These are phyloP conservation scores for Apis laboriosa DNA, from an alignment of 1,140 invertebrate genomes.

Conservation along the genomic window DNA sequence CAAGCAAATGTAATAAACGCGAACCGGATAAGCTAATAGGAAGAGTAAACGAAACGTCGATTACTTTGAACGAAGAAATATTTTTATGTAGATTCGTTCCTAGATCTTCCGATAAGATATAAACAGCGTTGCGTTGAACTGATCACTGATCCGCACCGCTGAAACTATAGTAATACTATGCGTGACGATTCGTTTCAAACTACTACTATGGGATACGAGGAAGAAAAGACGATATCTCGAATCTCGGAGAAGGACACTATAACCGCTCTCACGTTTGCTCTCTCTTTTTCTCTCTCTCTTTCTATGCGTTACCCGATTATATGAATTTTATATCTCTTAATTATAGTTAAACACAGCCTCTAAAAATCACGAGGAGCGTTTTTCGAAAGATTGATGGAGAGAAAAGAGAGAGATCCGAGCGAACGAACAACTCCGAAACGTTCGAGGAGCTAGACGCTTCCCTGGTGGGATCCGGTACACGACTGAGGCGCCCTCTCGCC, in stretches of 20 bases:
- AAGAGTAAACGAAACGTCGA: background rate
- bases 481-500: slow-evolving; percentile 77
- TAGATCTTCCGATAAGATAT: background rate
- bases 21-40: background rate
- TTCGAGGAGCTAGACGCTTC: slow-evolving; percentile 73
- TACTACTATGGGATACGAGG: background rate
- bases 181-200: background rate
- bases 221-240: background rate
- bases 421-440: slow-evolving; percentile 45
- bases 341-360: slow-evolving; percentile 2
- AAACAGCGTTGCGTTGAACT: background rate
- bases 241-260: background rate
- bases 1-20: background rate
- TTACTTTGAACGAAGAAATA: background rate
- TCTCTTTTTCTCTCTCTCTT: slow-evolving; percentile 25
- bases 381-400: slow-evolving; percentile 14
- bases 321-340: background rate
- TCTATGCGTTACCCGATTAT: background rate
- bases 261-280: slow-evolving; percentile 19
- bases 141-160: slow-evolving; percentile 11
- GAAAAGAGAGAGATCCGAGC: slow-evolving; percentile 50
- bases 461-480: slow-evolving; percentile 64
- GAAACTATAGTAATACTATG: background rate
- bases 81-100: background rate
- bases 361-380: background rate